Conservation (phyloP, 2,888 invertebrate species). For the Boloria euphrosyne region DNA sequence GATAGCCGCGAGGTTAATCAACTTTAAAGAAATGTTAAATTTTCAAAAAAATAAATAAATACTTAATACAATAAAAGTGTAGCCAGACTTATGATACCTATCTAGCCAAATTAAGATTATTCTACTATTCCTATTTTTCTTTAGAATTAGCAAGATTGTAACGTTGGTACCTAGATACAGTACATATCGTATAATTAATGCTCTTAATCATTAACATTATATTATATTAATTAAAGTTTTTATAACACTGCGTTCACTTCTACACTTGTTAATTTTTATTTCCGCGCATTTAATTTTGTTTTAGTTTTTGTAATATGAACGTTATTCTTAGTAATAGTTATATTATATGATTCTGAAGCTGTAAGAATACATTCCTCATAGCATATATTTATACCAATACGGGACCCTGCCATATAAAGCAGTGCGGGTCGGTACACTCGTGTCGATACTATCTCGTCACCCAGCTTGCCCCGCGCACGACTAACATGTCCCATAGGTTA, state of each 20-base stretch:
- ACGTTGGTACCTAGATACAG: neutral
- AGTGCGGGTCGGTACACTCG: constrained; percentile 48
- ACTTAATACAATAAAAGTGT: neutral
- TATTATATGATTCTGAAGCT: constrained; percentile 11
- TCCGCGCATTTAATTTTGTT: neutral
- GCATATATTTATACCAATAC: constrained; percentile 34
- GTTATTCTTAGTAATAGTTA: neutral
- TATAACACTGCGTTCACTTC: constrained; percentile 15
- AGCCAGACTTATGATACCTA: neutral
- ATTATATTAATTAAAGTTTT: constrained; percentile 10
- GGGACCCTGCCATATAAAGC: constrained; percentile 43
- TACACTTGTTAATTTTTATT: constrained; percentile 1
- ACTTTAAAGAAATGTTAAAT: constrained; percentile 18
- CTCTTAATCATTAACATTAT: neutral
- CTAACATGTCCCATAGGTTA: constrained; percentile 47
- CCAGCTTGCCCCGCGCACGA: constrained; percentile 65
- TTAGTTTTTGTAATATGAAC: neutral
- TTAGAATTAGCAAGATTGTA: constrained; percentile 20
- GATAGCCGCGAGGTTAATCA: constrained; percentile 37
- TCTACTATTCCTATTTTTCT: constrained; percentile 16
- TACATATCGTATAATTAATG: neutral
- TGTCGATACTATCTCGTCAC: constrained; percentile 68
- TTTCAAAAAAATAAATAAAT: neutral
- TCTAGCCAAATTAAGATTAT: neutral
- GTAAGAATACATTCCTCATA: constrained; percentile 30